phyloP scores from a whole-genome alignment of 1,140 invertebrate genomes.

The Tachypleus tridentatus region DNA sequence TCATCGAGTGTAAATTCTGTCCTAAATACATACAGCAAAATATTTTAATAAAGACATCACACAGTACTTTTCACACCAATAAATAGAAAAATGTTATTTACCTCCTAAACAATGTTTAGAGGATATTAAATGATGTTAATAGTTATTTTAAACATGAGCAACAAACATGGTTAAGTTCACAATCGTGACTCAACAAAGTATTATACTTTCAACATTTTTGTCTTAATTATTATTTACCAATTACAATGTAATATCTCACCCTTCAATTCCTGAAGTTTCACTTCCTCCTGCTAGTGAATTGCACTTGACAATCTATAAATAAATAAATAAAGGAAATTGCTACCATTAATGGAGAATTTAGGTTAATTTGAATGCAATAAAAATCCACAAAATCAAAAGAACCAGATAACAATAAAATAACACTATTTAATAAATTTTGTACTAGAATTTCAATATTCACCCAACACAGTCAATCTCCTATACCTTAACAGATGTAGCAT shows the following conservation, averaged over 20 bases:
- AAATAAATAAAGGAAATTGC: neutral
- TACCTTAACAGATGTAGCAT: neutral
- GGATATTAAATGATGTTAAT: neutral
- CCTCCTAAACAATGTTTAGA: neutral
- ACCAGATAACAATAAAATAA: neutral
- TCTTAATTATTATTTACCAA: constrained; percentile 5
- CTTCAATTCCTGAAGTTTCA: constrained; percentile 42
- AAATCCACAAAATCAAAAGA: too few relatives aligned
- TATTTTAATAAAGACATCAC: too few relatives aligned
- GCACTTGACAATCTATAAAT: constrained; percentile 38
- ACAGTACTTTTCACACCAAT: neutral
- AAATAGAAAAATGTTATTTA: constrained; percentile 13
- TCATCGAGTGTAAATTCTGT: constrained; percentile 51
- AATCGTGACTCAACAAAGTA: constrained; percentile 5
- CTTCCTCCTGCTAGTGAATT: constrained; percentile 35
- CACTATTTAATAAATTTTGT: neutral
- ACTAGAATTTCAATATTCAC: constrained; percentile 18
- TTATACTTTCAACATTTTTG: constrained; percentile 9
- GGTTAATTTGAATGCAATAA: too few relatives aligned
- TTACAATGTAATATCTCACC: constrained; percentile 32
- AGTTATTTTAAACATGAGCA: constrained; percentile 1
- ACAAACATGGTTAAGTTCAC: constrained; percentile 7
- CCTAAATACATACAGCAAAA: constrained; percentile 29
- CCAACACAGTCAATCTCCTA: constrained; percentile 8
- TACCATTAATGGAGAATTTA: neutral